Evolutionary conservation across 2,113 vertebrate species (phyloP), one percentile per base, ranked within the genome.

Genomic region (Orthonyx spaldingii): DNA sequence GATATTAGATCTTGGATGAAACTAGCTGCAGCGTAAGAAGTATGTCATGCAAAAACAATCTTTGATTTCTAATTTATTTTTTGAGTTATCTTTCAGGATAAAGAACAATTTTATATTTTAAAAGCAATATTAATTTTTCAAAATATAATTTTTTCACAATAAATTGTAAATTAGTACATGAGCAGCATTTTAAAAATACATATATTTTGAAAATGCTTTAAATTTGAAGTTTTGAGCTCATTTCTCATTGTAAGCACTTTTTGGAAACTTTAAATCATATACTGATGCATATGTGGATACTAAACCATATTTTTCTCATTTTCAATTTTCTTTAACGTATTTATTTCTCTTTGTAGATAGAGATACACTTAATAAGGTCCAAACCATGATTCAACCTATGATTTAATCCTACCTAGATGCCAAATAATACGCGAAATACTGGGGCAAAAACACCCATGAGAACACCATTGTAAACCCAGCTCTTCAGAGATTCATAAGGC

Each of bases 271-370:
- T 52, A 64, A 79, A 52, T 4, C 10, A 9, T n/a, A 56, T 32
- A 20, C 11, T 83, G 7, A 21, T 5, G 12, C 0, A 0, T 46
- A 56, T 7, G 14, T 41, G 41, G 37, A 28, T 74, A 22, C 11
- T 78, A 89, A 92, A 60, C 9, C 2, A 16, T 13, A n/a, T 56
- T 53, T 70, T 53, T 16, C 8, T 21, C 35, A 9, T 69, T 83
- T 53, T 70, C 7, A 9, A 12, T 27, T 46, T 71, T 70, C 32
- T 56, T 56, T 24, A 28, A 35, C n/a, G 15, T 35, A 22, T 53
- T 60, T 46, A 8, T 75, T 56, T 42, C 27, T 44, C 11, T 41
- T 76, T 65, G 6, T 37, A 57, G n/a, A 56, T 21, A 64, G 26
- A 84, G 8, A 49, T 13, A 52, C 3, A 37, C 3, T 37, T 17